phyloP scores from a whole-genome alignment of 1,140 invertebrate species.

The Gryon sp. region DNA sequence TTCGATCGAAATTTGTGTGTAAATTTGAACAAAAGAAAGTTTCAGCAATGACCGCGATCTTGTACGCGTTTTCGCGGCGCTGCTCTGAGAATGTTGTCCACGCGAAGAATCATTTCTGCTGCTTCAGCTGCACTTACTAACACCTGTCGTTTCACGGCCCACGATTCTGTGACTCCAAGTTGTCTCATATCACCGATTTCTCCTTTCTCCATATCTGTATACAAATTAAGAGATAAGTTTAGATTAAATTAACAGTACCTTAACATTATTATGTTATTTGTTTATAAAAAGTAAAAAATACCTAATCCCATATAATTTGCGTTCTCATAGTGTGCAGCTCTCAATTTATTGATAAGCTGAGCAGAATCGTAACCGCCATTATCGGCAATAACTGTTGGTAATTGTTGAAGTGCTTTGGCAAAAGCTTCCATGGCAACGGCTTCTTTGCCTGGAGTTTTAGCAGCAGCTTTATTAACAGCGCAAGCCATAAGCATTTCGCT shows the following conservation, averaged over 20 bases:
- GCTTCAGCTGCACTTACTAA: conserved; percentile 97
- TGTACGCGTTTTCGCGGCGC: conserved; percentile 94
- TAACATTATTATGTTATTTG: too few species aligned
- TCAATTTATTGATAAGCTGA: conserved; percentile 93
- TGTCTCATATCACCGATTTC: conserved; percentile 91
- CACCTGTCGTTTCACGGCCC: conserved; percentile 97
- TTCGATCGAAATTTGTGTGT: background rate
- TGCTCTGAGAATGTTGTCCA: conserved; percentile 97
- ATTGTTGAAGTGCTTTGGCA: conserved; percentile 90
- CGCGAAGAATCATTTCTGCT: conserved; percentile 99
- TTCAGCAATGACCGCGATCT: conserved; percentile 92
- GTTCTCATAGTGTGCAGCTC: conserved; percentile 93
- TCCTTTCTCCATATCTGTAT: conserved; percentile 91
- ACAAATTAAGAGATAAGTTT: conserved; percentile 26
- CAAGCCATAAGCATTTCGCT: conserved; percentile 98
- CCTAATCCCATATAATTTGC: conserved; percentile 89
- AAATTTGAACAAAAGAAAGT: background rate
- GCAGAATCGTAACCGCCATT: conserved; percentile 99
- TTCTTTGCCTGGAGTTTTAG: conserved; percentile 97
- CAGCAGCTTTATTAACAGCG: conserved; percentile 90
- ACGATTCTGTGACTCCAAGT: conserved; percentile 97
- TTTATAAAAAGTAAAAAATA: conserved; percentile 70
- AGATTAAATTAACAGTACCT: conserved; percentile 1
- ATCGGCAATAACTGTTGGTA: conserved; percentile 98
- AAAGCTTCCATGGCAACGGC: conserved; percentile 98